A percentile compares a stretch with the other conserved stretches of the same genome.
Conservation (phyloP, 2,888 invertebrate genomes). For the Oscheius myriophilus region DNA sequence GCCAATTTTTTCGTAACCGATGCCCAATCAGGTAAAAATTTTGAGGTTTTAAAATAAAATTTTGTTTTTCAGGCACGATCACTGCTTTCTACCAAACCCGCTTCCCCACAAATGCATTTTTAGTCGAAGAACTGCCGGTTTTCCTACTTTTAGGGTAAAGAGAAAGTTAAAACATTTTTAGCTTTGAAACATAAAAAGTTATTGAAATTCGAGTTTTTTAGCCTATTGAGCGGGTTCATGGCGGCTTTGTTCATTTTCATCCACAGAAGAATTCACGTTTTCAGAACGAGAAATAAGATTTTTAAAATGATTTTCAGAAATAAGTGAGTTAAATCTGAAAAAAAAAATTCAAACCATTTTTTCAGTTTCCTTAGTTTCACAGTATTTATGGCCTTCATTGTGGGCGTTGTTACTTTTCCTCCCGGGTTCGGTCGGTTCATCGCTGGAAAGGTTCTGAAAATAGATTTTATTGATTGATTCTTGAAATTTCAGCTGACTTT, state of each 20-base stretch:
- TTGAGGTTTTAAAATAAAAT: no score
- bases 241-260: constrained; percentile 54
- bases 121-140: constrained; percentile 91
- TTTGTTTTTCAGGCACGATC: constrained; percentile 81
- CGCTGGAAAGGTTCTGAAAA: constrained; percentile 71
- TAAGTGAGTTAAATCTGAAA: constrained; percentile 37
- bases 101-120: constrained; percentile 82
- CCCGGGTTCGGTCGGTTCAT: constrained; percentile 87
- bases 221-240: constrained; percentile 50
- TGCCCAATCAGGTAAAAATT: constrained; percentile 42
- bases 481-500: constrained; percentile 38
- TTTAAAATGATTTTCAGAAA: constrained; percentile 53
- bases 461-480: neutral
- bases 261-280: constrained; percentile 49
- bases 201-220: neutral
- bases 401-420: constrained; percentile 82
- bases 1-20: constrained; percentile 60
- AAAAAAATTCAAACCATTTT: neutral
- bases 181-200: neutral
- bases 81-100: constrained; percentile 84
- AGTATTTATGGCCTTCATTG: constrained; percentile 51
- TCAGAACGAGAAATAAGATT: constrained; percentile 44
- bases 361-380: constrained; percentile 56
- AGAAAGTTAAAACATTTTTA: neutral
- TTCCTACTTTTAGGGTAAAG: constrained; percentile 88